Percentiles rank a stretch among this genome's conserved stretches.
Evolutionary conservation across 2,888 invertebrate genomes (phyloP).

Genomic region (Netelia virgata): DNA sequence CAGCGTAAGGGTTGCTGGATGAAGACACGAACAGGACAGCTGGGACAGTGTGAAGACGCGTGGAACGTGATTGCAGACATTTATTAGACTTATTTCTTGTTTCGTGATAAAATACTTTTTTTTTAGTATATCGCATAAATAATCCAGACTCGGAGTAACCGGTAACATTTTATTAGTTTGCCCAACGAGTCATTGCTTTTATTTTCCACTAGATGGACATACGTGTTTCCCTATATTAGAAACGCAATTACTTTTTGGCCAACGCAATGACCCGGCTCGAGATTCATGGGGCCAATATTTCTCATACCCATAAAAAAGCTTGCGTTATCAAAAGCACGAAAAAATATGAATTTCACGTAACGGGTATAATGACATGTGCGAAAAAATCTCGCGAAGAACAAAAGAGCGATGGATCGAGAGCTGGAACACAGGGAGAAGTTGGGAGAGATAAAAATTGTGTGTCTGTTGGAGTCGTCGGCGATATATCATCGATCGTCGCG

Average conservation of each 20-base stretch:
- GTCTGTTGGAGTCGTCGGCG: conserved; percentile 51
- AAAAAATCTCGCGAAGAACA: conserved; percentile 15
- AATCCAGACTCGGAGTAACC: too few species aligned
- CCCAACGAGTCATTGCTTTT: too few species aligned
- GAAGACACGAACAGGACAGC: conserved; percentile 41
- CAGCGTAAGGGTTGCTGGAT: neutral
- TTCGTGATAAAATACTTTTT: neutral
- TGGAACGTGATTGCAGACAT: conserved; percentile 11
- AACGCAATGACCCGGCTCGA: neutral
- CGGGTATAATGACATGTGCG: too few species aligned
- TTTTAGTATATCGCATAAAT: too few species aligned
- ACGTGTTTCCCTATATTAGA: too few species aligned
- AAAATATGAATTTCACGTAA: neutral
- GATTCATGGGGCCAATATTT: too few species aligned
- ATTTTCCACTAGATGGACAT: too few species aligned
- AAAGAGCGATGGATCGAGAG: conserved; percentile 7
- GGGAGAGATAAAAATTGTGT: conserved; percentile 60
- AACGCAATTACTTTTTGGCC: neutral
- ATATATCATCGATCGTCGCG: conserved; percentile 58
- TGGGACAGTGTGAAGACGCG: conserved; percentile 28
- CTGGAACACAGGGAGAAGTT: conserved; percentile 40
- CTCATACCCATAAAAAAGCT: too few species aligned
- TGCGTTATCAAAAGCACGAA: neutral
- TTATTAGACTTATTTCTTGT: neutral
- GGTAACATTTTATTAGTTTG: too few species aligned